phyloP scores from a whole-genome alignment of 1,140 invertebrate genomes.

The Aporrectodea caliginosa region DNA sequence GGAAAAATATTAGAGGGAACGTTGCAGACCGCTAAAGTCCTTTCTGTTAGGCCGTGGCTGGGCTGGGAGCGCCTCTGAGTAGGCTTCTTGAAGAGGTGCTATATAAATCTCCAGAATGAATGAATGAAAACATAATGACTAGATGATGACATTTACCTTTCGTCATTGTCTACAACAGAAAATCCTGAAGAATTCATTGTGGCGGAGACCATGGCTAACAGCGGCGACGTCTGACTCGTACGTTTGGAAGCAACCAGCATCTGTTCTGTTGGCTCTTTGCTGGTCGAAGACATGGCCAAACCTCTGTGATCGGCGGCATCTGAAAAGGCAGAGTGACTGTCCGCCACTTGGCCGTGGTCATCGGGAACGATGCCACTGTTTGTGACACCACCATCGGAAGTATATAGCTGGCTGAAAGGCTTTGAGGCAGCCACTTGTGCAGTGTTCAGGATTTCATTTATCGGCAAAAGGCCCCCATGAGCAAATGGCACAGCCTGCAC shows the following conservation, averaged over 20 bases:
- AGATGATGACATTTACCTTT: conserved; percentile 1
- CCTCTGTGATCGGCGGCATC: too few species aligned
- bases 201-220: conserved; percentile 20
- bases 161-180: conserved; percentile 2
- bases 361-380: background rate
- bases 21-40: too few species aligned
- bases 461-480: background rate
- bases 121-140: too few species aligned
- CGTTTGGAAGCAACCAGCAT: background rate
- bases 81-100: too few species aligned
- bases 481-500: background rate
- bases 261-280: too few species aligned
- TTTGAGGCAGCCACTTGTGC: background rate
- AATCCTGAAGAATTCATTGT: conserved; percentile 19
- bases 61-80: too few species aligned
- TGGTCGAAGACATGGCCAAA: too few species aligned
- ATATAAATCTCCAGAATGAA: too few species aligned
- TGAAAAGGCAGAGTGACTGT: too few species aligned
- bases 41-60: too few species aligned
- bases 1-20: too few species aligned
- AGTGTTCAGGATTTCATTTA: background rate
- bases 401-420: background rate
- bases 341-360: background rate
- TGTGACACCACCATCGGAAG: background rate
- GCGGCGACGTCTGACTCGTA: conserved; percentile 1